These are phyloP conservation scores for Chelonus formosanus DNA, from an alignment of 2,888 invertebrate species.

Conservation along the genomic window DNA sequence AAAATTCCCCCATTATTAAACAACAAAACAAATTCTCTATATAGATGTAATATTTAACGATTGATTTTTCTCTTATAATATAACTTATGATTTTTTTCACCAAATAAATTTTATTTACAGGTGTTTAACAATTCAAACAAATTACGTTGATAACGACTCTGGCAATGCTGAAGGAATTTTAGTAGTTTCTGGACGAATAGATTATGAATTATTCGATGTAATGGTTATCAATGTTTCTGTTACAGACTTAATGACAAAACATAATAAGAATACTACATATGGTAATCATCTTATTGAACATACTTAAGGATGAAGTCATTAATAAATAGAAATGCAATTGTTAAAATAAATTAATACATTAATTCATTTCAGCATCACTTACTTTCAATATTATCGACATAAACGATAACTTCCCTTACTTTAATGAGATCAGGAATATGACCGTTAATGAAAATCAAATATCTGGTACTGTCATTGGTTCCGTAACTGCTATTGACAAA, in stretches of 20 bases:
- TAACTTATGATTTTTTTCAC: too few relatives aligned
- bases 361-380: constrained; percentile 65
- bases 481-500: constrained; percentile 70
- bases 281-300: constrained; percentile 59
- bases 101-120: constrained; percentile 50
- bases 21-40: too few relatives aligned
- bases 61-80: too few relatives aligned
- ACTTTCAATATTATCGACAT: constrained; percentile 71
- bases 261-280: constrained; percentile 66
- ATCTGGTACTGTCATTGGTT: constrained; percentile 67
- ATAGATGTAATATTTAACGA: too few relatives aligned
- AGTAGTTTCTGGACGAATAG: constrained; percentile 64
- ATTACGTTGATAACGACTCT: constrained; percentile 56
- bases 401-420: constrained; percentile 73
- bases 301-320: background rate
- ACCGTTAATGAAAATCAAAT: constrained; percentile 69
- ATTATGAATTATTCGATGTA: constrained; percentile 72
- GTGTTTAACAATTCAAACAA: constrained; percentile 65
- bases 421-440: constrained; percentile 66
- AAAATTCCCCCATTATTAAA: too few relatives aligned
- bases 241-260: constrained; percentile 66
- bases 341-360: too few relatives aligned
- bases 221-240: constrained; percentile 69
- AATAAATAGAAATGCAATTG: too few relatives aligned
- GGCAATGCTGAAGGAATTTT: constrained; percentile 64